These are phyloP conservation scores for Stenodema calcarata DNA, from an alignment of 2,888 invertebrate genomes.

Conservation along the genomic window DNA sequence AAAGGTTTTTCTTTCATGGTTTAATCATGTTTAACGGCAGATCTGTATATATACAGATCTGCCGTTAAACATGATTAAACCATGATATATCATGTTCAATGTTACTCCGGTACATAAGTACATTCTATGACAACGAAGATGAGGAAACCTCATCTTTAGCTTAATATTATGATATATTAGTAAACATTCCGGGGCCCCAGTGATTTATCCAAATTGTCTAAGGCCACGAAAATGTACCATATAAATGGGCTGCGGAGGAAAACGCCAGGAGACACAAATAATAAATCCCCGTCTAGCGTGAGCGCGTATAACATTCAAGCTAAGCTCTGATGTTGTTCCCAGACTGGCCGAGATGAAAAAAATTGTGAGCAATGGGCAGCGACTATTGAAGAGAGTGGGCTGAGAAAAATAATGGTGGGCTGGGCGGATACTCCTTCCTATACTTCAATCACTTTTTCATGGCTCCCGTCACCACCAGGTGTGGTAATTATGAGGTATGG, in stretches of 20 bases:
- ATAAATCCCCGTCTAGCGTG: not conserved
- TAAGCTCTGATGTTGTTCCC: not conserved
- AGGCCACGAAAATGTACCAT: not conserved
- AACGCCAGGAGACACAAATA: not conserved
- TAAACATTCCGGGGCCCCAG: too few species aligned
- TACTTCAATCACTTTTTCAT: not conserved
- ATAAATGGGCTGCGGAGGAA: not conserved
- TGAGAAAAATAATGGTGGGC: not conserved
- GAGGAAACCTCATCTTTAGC: too few species aligned
- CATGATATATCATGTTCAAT: too few species aligned
- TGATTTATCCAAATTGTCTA: too few species aligned
- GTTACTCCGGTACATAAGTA: too few species aligned
- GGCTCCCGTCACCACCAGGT: not conserved
- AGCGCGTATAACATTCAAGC: not conserved
- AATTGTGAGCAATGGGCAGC: not conserved
- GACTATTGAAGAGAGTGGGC: not conserved
- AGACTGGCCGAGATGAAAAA: not conserved
- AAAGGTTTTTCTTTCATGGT: too few species aligned
- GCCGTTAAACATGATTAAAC: too few species aligned
- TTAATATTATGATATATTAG: too few species aligned
- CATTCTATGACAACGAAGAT: too few species aligned
- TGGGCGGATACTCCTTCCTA: not conserved
- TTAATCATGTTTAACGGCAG: too few species aligned
- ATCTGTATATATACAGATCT: too few species aligned
- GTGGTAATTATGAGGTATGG: not conserved